Evolutionary conservation across 2,888 invertebrate genomes (phyloP).

Genomic region (Xanthia icteritia): DNA sequence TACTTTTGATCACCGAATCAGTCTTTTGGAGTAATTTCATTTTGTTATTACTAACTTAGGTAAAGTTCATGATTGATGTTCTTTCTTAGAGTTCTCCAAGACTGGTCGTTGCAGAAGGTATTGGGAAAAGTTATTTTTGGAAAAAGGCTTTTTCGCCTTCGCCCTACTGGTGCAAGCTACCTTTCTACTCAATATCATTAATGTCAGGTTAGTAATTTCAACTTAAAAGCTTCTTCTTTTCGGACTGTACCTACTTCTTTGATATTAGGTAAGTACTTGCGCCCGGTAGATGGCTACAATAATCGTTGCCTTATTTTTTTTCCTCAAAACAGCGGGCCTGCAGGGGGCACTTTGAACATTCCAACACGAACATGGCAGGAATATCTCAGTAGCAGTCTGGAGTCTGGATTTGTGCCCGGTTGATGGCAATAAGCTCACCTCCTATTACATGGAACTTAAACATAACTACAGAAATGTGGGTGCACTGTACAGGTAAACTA

Average conservation of each 20-base stretch:
- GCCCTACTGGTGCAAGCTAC: background rate
- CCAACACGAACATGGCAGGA: background rate
- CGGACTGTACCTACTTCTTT: background rate
- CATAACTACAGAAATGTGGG: background rate
- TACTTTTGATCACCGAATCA: conserved; percentile 30
- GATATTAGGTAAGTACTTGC: background rate
- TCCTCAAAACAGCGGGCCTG: background rate
- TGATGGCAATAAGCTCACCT: background rate
- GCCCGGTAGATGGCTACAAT: background rate
- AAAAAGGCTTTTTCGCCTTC: background rate
- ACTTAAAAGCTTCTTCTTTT: background rate
- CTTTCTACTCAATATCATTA: background rate
- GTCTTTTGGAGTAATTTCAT: conserved; percentile 29
- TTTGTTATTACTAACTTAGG: conserved; percentile 29
- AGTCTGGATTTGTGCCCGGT: background rate
- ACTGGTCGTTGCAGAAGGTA: background rate
- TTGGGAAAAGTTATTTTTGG: background rate
- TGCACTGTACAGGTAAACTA: background rate
- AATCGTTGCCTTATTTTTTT: no score
- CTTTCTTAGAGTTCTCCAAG: conserved; percentile 1
- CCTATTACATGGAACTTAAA: background rate
- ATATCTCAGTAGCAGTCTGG: background rate
- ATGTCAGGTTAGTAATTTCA: background rate
- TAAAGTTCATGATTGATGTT: conserved; percentile 34
- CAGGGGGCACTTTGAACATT: background rate